phyloP scores from a whole-genome alignment of 2,797 vertebrate species.

The Chloroceryle inda region DNA sequence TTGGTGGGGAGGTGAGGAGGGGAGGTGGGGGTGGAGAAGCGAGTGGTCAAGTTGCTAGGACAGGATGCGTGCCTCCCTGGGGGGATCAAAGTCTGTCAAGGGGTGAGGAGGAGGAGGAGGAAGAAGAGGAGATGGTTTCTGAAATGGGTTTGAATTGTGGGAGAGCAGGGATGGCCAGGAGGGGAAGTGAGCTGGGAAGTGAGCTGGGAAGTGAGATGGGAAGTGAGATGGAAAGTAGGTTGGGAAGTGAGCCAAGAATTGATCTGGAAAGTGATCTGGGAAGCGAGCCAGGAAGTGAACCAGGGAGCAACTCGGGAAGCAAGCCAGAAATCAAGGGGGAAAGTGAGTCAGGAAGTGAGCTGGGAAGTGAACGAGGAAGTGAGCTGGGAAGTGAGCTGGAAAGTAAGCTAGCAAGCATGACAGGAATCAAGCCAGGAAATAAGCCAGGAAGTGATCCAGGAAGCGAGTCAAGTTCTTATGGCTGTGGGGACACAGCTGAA shows the following conservation, averaged over 20 bases:
- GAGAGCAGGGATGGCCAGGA: accelerated
- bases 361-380: accelerated
- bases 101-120: neutral
- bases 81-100: neutral
- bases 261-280: accelerated
- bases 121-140: neutral
- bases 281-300: accelerated
- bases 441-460: accelerated
- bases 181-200: neutral
- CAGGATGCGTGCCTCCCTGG: accelerated
- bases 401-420: accelerated
- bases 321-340: too few species aligned
- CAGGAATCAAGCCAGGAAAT: accelerated
- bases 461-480: accelerated
- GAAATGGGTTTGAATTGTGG: accelerated
- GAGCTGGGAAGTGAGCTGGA: accelerated
- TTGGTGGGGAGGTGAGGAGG: neutral
- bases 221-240: neutral
- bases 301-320: accelerated
- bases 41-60: accelerated
- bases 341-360: neutral
- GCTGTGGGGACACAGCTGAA: accelerated
- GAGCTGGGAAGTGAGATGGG: accelerated
- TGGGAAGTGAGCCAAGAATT: accelerated
- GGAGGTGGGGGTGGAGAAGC: accelerated